These are phyloP conservation scores for Crotalus horridus DNA, from an alignment of 2,113 vertebrate species.

Conservation along the genomic window DNA sequence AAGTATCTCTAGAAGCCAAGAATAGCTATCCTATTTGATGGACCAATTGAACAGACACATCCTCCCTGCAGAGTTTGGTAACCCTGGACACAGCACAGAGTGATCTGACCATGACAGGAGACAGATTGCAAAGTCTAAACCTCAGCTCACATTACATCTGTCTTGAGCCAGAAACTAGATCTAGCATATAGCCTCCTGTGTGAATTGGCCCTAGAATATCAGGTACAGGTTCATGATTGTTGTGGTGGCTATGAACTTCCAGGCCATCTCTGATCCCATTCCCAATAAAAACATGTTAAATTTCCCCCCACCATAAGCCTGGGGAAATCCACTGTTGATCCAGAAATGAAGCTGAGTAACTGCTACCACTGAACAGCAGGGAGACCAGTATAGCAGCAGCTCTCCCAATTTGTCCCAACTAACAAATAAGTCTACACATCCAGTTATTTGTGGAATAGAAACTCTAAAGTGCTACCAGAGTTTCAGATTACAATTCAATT, in stretches of 20 bases:
- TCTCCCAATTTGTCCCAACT: neutral
- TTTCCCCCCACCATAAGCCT: no score
- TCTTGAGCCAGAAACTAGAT: neutral
- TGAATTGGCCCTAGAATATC: neutral
- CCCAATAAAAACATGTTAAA: neutral
- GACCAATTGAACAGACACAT: neutral
- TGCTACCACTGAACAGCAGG: neutral
- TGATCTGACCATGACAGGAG: neutral
- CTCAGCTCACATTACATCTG: neutral
- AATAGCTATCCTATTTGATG: neutral
- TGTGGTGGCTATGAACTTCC: neutral
- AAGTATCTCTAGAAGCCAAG: neutral
- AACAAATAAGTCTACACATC: neutral
- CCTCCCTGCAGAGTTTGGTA: neutral
- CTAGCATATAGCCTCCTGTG: neutral
- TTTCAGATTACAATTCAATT: neutral
- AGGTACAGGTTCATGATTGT: neutral
- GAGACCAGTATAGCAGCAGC: neutral
- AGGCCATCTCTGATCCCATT: neutral
- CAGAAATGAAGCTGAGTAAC: neutral
- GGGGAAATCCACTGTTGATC: neutral
- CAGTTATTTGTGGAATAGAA: neutral
- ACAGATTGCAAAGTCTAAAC: neutral
- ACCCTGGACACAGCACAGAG: neutral
- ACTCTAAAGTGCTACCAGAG: neutral